Percentiles rank a stretch among this genome's conserved stretches.
phyloP scores from a whole-genome alignment of 2,888 invertebrate species.

The Ochropleura plecta region DNA sequence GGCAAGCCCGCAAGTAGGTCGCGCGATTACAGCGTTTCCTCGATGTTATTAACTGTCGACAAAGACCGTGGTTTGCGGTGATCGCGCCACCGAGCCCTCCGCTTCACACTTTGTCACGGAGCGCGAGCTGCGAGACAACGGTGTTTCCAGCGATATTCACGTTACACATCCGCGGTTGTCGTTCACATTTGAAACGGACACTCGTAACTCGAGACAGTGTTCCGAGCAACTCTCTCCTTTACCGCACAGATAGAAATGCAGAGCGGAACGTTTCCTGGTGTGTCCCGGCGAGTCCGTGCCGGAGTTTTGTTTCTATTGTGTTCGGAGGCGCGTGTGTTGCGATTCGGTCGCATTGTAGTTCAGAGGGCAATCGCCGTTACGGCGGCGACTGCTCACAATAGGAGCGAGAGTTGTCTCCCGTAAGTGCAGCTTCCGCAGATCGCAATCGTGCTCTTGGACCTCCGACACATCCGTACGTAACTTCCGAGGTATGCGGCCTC shows the following conservation, averaged over 20 bases:
- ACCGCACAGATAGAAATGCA: conserved; percentile 83
- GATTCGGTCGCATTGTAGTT: conserved; percentile 80
- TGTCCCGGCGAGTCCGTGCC: conserved; percentile 72
- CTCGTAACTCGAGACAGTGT: conserved; percentile 82
- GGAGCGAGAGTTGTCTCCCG: conserved; percentile 84
- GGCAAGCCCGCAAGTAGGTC: conserved; percentile 79
- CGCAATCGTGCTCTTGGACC: conserved; percentile 79
- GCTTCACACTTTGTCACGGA: conserved; percentile 67
- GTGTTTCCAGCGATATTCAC: conserved; percentile 76
- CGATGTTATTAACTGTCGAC: conserved; percentile 81
- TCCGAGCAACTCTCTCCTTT: conserved; percentile 86
- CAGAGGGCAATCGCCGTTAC: conserved; percentile 84
- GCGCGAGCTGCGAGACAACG: conserved; percentile 66
- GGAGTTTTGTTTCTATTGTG: conserved; percentile 81
- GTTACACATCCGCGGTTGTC: conserved; percentile 86
- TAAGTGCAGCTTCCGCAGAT: conserved; percentile 82
- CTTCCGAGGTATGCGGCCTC: conserved; percentile 78
- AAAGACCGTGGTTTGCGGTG: conserved; percentile 79
- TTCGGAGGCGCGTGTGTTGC: conserved; percentile 67
- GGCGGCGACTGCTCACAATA: conserved; percentile 82
- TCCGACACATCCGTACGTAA: conserved; percentile 72
- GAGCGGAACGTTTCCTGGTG: conserved; percentile 89
- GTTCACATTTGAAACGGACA: conserved; percentile 81
- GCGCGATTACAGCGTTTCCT: conserved; percentile 80
- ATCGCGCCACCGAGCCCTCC: conserved; percentile 68